A percentile compares a stretch with the other conserved stretches of the same genome.
phyloP scores from a whole-genome alignment of 2,113 vertebrate species.

The Thalassarche chlororhynchos region DNA sequence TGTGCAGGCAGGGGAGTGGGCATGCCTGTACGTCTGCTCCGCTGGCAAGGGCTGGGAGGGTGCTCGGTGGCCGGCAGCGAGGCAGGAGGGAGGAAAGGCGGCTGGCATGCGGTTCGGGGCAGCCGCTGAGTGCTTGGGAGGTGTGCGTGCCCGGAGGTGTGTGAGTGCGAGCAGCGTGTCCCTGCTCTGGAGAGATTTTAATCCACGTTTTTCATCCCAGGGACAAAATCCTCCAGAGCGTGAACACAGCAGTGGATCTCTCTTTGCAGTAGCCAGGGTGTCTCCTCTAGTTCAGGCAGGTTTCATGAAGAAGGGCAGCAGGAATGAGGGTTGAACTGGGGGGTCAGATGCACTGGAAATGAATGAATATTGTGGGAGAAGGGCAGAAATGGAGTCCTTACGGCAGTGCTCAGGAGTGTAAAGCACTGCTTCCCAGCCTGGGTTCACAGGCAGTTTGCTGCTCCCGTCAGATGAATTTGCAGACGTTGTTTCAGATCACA shows the following conservation, averaged over 20 bases:
- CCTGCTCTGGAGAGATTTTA: slow-evolving; percentile 76
- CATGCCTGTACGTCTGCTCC: not conserved
- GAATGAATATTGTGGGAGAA: not conserved
- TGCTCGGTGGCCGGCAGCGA: not conserved
- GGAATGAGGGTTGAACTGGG: not conserved
- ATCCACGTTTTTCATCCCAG: slow-evolving; percentile 48
- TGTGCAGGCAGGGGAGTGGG: not conserved
- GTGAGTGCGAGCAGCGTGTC: slow-evolving; percentile 30
- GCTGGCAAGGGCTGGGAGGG: not conserved
- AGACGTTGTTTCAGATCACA: not conserved
- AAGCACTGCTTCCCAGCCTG: not conserved
- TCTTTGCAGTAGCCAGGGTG: not conserved
- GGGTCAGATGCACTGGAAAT: not conserved
- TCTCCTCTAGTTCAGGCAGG: not conserved
- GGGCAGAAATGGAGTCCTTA: not conserved
- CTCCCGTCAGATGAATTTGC: not conserved
- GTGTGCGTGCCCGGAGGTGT: not conserved
- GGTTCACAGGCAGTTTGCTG: not conserved
- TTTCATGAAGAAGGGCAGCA: not conserved
- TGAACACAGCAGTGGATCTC: slow-evolving; percentile 18
- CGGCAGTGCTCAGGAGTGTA: not conserved
- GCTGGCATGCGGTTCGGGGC: not conserved
- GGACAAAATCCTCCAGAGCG: slow-evolving; percentile 74
- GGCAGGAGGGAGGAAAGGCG: not conserved
- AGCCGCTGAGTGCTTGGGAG: not conserved